Conservation (phyloP, 2,113 vertebrate species). For the Corythaixoides concolor region DNA sequence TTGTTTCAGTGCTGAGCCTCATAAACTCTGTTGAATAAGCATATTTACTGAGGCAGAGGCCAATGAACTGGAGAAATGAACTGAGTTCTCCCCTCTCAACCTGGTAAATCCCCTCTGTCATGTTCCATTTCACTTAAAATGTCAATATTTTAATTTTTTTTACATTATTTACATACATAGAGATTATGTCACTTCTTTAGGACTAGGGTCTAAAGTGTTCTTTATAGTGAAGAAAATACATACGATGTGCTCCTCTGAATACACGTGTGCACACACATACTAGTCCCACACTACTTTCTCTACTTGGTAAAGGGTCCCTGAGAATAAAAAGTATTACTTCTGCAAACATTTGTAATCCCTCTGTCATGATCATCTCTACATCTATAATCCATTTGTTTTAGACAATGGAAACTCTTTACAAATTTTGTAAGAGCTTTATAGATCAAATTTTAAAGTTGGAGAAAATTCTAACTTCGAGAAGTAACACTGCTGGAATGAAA, state of each 20-base stretch:
- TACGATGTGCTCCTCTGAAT: background rate
- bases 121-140: background rate
- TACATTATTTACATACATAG: background rate
- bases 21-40: conserved; percentile 43
- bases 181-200: background rate
- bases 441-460: background rate
- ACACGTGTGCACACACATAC: fast-evolving
- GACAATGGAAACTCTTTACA: background rate
- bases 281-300: background rate
- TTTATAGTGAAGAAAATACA: background rate
- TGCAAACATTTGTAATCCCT: background rate
- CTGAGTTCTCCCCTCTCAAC: background rate
- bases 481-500: background rate
- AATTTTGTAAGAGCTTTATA: background rate
- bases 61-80: conserved; percentile 1
- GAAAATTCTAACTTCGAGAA: background rate
- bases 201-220: background rate
- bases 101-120: background rate
- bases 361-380: background rate
- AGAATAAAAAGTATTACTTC: background rate
- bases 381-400: background rate
- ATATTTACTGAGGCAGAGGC: conserved; percentile 21
- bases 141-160: background rate
- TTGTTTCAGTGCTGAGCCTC: conserved; percentile 3
- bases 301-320: background rate